Evolutionary conservation across 2,113 vertebrate species (phyloP).

Genomic region (Pluvialis apricaria): DNA sequence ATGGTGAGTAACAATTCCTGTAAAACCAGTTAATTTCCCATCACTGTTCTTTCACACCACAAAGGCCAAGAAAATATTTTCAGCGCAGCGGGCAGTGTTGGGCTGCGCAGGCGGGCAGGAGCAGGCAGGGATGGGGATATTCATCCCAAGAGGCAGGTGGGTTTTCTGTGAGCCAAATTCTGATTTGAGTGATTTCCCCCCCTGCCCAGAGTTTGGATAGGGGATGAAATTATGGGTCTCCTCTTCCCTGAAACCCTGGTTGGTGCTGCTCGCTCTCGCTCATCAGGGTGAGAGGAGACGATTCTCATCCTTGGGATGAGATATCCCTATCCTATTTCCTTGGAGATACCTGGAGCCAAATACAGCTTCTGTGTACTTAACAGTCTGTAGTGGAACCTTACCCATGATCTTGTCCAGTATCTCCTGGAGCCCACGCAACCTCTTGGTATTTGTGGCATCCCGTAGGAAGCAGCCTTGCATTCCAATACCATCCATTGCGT

Average conservation of each 20-base stretch:
- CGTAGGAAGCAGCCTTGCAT: accelerated
- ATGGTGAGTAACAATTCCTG: not conserved
- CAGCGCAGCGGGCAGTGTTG: not conserved
- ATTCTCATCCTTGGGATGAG: no score
- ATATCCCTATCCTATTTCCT: no score
- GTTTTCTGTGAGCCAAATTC: not conserved
- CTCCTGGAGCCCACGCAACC: not conserved
- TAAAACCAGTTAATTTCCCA: not conserved
- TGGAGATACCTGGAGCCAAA: not conserved
- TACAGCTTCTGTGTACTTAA: not conserved
- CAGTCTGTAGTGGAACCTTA: not conserved
- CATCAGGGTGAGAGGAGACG: not conserved
- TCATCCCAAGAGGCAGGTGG: not conserved
- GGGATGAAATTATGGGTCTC: not conserved
- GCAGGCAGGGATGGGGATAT: not conserved
- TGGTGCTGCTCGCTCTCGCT: not conserved
- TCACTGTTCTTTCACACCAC: not conserved
- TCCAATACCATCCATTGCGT: accelerated
- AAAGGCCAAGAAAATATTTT: not conserved
- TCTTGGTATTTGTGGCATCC: not conserved
- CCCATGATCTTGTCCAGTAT: not conserved
- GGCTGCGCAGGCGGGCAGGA: not conserved
- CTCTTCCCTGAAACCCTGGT: not conserved
- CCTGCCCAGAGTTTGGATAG: not conserved
- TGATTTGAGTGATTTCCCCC: not conserved